Evolutionary conservation across 2,113 vertebrate genomes (phyloP).

Genomic region (Pristiophorus japonicus): DNA sequence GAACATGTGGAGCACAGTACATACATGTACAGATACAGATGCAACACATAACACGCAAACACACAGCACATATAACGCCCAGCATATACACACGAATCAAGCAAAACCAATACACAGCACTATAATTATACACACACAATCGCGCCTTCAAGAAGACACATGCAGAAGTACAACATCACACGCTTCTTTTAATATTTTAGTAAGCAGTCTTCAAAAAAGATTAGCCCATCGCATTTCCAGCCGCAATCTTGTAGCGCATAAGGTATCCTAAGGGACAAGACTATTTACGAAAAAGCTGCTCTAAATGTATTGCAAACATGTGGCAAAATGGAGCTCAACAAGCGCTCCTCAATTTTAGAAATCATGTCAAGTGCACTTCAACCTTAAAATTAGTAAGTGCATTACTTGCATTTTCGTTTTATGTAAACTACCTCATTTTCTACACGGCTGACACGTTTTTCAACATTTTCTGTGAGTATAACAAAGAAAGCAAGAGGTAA

Average conservation of each 20-base stretch:
- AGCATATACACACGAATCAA: no score
- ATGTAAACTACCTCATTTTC: background rate
- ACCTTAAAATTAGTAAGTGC: background rate
- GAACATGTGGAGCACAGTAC: background rate
- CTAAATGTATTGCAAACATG: background rate
- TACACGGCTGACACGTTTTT: background rate
- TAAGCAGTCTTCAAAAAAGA: background rate
- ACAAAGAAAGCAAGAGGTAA: background rate
- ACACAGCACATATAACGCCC: background rate
- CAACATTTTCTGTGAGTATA: background rate
- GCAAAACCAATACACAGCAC: background rate
- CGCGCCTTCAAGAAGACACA: background rate
- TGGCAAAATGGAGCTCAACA: background rate
- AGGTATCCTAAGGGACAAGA: background rate
- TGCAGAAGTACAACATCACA: background rate
- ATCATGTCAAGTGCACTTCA: background rate
- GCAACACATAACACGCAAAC: background rate
- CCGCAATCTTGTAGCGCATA: background rate
- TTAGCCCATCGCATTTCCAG: background rate
- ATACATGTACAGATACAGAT: background rate
- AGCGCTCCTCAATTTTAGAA: background rate
- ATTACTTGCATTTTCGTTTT: background rate
- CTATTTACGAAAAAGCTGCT: background rate
- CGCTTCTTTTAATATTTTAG: background rate
- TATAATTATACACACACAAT: background rate